A percentile compares a stretch with the other conserved stretches of the same genome.
Conservation (phyloP, 2,888 invertebrate species). For the Malachius bipustulatus region DNA sequence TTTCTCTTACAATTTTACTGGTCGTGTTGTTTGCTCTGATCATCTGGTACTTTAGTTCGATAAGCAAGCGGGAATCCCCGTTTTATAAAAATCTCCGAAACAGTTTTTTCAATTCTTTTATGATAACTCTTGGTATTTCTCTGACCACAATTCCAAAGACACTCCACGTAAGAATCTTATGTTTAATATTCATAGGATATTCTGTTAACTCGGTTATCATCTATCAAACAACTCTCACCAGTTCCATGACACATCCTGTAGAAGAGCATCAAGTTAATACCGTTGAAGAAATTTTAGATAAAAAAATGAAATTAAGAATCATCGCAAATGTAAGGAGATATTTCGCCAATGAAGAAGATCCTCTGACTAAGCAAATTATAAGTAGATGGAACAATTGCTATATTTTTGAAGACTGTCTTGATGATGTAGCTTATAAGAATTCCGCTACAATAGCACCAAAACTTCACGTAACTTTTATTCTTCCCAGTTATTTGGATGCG, state of each 20-base stretch:
- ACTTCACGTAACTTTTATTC: neutral
- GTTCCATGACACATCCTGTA: neutral
- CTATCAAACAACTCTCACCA: neutral
- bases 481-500: neutral
- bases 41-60: neutral
- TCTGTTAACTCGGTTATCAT: neutral
- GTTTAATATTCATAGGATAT: neutral
- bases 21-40: too few relatives aligned
- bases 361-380: neutral
- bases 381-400: neutral
- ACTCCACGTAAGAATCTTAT: neutral
- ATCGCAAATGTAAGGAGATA: neutral
- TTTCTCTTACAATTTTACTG: too few relatives aligned
- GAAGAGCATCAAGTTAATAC: neutral
- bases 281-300: slow-evolving; percentile 1
- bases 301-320: neutral
- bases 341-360: neutral
- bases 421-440: slow-evolving; percentile 1
- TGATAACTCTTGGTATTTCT: neutral
- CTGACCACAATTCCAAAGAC: neutral
- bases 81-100: too few relatives aligned
- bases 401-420: neutral
- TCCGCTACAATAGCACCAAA: neutral
- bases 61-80: too few relatives aligned
- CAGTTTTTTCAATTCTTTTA: neutral